Evolutionary conservation across 2,888 invertebrate genomes (phyloP).

Genomic region (Abscondita cerata): DNA sequence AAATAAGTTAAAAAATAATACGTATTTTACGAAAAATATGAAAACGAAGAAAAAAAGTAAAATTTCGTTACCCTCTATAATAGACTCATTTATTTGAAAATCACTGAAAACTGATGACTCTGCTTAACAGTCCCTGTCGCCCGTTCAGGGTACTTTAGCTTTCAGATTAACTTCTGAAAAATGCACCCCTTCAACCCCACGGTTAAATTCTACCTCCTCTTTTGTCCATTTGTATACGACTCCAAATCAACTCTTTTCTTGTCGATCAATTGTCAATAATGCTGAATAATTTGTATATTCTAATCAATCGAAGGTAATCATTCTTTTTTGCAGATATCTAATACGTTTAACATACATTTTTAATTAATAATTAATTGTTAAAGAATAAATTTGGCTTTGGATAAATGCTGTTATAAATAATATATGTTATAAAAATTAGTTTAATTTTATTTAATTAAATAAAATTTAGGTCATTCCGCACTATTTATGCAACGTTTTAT

Average conservation of each 20-base stretch:
- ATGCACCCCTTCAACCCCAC: slow-evolving; percentile 42
- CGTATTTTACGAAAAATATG: no score
- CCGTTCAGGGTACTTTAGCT: slow-evolving; percentile 50
- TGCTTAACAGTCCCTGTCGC: slow-evolving; percentile 45
- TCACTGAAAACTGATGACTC: slow-evolving; percentile 52
- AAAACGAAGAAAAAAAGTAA: slow-evolving; percentile 6
- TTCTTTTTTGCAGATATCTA: no score
- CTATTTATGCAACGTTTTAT: no score
- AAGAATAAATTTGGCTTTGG: no score
- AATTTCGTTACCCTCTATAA: slow-evolving; percentile 31
- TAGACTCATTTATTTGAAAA: slow-evolving; percentile 49
- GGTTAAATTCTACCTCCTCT: slow-evolving; percentile 28
- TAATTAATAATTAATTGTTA: neutral
- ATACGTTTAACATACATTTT: no score
- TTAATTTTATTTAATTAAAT: no score
- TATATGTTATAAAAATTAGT: no score
- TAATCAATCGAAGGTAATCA: no score
- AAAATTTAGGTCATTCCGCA: no score
- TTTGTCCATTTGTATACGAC: slow-evolving; percentile 1
- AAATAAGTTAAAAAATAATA: no score
- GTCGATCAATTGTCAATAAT: neutral
- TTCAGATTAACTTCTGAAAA: slow-evolving; percentile 52
- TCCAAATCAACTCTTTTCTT: slow-evolving; percentile 12
- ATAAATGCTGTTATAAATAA: no score
- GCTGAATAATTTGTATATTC: no score